These are phyloP conservation scores for Psettodes erumei DNA, from an alignment of 2,113 vertebrate genomes.

Conservation along the genomic window DNA sequence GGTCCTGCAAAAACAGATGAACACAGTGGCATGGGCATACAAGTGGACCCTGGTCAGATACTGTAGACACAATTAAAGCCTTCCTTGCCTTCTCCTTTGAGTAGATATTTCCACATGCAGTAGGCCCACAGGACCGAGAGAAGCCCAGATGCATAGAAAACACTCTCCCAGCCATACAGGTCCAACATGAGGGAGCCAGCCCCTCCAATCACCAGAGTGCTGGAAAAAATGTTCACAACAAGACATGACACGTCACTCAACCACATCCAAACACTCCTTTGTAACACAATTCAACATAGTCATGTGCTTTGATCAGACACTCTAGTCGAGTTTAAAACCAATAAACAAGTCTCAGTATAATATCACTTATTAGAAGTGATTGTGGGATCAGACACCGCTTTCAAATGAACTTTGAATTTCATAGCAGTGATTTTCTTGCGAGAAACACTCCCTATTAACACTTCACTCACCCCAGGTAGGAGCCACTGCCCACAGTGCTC, in stretches of 20 bases:
- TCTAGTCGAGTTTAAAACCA: not conserved
- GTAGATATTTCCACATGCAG: constrained; percentile 92
- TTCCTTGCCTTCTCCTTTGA: constrained; percentile 87
- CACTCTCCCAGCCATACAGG: constrained; percentile 91
- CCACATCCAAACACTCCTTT: not conserved
- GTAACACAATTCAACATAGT: not conserved
- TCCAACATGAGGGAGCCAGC: constrained; percentile 93
- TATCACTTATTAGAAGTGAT: not conserved
- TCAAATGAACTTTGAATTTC: not conserved
- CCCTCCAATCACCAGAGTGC: constrained; percentile 90
- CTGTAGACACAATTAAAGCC: not conserved
- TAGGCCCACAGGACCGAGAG: constrained; percentile 93
- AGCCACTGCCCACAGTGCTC: constrained; percentile 93
- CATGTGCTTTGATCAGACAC: too few relatives aligned
- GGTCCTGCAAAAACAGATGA: constrained; percentile 82
- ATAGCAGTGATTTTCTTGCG: not conserved
- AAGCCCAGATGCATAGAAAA: constrained; percentile 92
- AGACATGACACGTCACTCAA: constrained; percentile 25
- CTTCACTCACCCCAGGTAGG: constrained; percentile 91
- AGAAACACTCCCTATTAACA: not conserved
- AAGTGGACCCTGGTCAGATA: constrained; percentile 16
- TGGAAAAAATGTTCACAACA: constrained; percentile 57
- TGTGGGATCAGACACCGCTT: not conserved
- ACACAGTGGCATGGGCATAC: not conserved
- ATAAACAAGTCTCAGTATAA: not conserved